phyloP scores from a whole-genome alignment of 2,888 invertebrate genomes.

The Plutella xylostella region DNA sequence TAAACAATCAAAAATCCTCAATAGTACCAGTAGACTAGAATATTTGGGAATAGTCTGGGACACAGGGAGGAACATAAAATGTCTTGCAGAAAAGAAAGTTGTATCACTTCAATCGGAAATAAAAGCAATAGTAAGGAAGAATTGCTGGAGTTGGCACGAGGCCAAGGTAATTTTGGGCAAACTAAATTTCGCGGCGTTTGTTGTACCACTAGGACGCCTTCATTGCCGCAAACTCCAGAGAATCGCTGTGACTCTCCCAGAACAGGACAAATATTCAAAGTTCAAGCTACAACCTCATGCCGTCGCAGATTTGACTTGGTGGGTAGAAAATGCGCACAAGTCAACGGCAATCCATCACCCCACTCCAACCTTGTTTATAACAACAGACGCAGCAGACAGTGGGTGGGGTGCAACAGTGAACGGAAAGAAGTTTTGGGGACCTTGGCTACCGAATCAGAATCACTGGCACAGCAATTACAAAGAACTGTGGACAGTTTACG shows the following conservation, averaged over 20 bases:
- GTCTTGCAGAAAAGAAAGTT: neutral
- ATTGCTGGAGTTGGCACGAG: neutral
- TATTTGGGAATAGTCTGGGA: conserved; percentile 1
- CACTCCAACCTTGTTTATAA: neutral
- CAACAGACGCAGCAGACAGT: conserved; percentile 1
- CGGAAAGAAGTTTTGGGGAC: neutral
- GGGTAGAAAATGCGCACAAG: neutral
- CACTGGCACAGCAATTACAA: conserved; percentile 17
- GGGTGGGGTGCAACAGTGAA: conserved; percentile 10
- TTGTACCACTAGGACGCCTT: neutral
- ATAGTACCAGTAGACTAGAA: neutral
- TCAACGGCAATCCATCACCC: neutral
- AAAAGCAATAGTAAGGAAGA: neutral
- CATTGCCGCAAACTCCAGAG: neutral
- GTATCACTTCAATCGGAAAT: neutral
- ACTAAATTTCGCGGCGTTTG: neutral
- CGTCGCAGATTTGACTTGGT: no score
- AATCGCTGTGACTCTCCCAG: no score
- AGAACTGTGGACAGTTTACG: conserved; percentile 11
- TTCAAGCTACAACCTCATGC: no score
- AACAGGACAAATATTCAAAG: no score
- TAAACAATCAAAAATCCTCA: neutral
- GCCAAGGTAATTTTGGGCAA: neutral
- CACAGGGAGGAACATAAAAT: neutral
- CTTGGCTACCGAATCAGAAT: conserved; percentile 11